phyloP scores from a whole-genome alignment of 30 jellyfish, hydroid and myxozoan genomes.

The Sanderia malayensis region DNA sequence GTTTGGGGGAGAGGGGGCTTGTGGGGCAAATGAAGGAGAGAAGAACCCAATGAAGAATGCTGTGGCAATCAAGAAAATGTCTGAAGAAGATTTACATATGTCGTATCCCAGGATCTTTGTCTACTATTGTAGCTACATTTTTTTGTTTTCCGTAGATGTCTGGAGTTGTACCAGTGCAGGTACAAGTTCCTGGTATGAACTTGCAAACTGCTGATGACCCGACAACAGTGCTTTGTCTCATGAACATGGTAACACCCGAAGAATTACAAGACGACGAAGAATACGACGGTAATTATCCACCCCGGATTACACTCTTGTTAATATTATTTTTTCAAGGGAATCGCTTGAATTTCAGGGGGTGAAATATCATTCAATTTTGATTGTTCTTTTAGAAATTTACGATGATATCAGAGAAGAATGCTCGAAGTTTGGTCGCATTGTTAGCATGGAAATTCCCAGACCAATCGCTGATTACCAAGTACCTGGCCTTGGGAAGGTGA shows the following conservation, averaged over 20 bases:
- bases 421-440: conserved; percentile 89
- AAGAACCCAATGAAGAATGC: conserved; percentile 57
- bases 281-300: conserved; percentile 71
- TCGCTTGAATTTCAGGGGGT: neutral
- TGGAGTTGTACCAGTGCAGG: conserved; percentile 68
- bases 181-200: conserved; percentile 93
- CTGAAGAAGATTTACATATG: conserved; percentile 89
- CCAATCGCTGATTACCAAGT: conserved; percentile 72
- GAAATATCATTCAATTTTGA: neutral
- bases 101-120: too few species aligned
- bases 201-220: conserved; percentile 65
- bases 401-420: conserved; percentile 97
- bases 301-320: neutral
- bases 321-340: neutral
- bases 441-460: conserved; percentile 94
- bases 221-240: conserved; percentile 83
- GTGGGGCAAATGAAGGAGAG: conserved; percentile 95
- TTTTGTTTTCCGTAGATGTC: conserved; percentile 22
- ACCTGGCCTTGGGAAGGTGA: conserved; percentile 93
- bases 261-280: conserved; percentile 95
- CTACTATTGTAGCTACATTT: too few species aligned
- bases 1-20: too few species aligned
- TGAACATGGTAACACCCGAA: conserved; percentile 89
- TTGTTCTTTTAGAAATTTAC: conserved; percentile 68
- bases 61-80: conserved; percentile 57